Conservation (phyloP, 2,888 invertebrate genomes). For the Heteromurus nitidus region DNA sequence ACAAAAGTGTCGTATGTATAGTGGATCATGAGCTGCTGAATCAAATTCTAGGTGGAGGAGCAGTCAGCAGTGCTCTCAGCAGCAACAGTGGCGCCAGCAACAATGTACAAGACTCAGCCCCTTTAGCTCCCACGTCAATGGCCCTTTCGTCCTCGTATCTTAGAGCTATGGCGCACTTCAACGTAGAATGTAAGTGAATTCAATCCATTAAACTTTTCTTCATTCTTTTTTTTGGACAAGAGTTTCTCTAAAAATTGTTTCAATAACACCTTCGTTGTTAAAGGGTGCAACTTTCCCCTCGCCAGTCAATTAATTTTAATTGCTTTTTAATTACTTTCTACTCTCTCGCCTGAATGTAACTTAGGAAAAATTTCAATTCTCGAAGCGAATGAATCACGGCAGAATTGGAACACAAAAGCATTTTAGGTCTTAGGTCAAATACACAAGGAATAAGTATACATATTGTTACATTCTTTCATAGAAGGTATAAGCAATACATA, state of each 20-base stretch:
- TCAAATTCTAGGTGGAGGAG: constrained; percentile 13
- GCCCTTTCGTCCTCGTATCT: constrained; percentile 53
- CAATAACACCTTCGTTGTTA: not conserved
- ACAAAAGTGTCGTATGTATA: constrained; percentile 88
- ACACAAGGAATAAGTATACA: no score
- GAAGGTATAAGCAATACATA: no score
- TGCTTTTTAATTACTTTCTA: constrained; percentile 57
- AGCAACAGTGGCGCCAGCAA: constrained; percentile 74
- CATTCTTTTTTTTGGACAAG: not conserved
- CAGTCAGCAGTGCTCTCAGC: not conserved
- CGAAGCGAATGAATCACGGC: no score
- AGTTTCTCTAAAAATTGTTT: not conserved
- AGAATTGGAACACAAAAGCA: no score
- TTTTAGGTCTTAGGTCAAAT: no score
- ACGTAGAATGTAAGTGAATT: constrained; percentile 81
- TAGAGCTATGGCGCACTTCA: constrained; percentile 77
- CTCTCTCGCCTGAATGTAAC: no score
- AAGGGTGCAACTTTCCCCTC: not conserved
- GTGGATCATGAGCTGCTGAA: constrained; percentile 82
- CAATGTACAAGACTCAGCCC: constrained; percentile 77
- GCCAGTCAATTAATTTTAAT: constrained; percentile 57
- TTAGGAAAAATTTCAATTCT: no score
- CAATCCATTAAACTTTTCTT: not conserved
- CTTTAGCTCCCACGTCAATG: constrained; percentile 68
- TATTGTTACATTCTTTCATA: no score